Evolutionary conservation across 2,797 vertebrate species (phyloP), one percentile per base, ranked within the genome.

Genomic region (Acestrorhynchus altus): DNA sequence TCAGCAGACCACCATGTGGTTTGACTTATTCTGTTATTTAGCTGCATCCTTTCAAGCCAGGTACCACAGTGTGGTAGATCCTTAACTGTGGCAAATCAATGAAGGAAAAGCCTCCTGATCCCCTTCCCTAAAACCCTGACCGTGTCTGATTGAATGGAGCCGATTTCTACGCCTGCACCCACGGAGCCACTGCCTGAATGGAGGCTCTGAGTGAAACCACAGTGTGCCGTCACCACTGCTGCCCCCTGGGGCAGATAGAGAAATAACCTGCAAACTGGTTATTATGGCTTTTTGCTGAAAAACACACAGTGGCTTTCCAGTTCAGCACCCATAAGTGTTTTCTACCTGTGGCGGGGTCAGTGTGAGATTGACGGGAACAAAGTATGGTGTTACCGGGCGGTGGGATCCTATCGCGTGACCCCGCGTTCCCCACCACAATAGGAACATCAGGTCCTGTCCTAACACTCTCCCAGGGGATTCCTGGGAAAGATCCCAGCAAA

Each of bases 141-240:
- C 91, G 77, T 88, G 89, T 89, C 89, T 87, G 87, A 93, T 93
- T 91, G 91, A 92, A 92, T 92, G 89, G 89, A 90, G 87, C 81
- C 61, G 42, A 91, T 93, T 92, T 91, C 88, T 90, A 91, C 87
- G 89, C 89, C 89, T 84, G 81, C 79, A 83, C 84, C 82, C 68
- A 64, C 81, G 83, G 87, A 85, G 84, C 81, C 74, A 61, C 76
- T 77, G 83, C 77, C 85, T 92, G 88, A 92, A 90, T 86, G 83
- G 89, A 80, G 88, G 83, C 79, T 89, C 84, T 84, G 80, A 85
- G 89, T 39, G 72, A 73, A 78, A 81, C 84, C 85, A 57, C 84
- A 64, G 81, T 68, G 82, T 74, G 84, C 85, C 82, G 86, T 88
- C 88, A 81, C 82, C 86, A 83, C 85, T 72, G 78, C 67, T 22